A percentile compares a stretch with the other conserved stretches of the same genome.
phyloP scores from a whole-genome alignment of 2,888 invertebrate genomes.

The Autographa gamma region DNA sequence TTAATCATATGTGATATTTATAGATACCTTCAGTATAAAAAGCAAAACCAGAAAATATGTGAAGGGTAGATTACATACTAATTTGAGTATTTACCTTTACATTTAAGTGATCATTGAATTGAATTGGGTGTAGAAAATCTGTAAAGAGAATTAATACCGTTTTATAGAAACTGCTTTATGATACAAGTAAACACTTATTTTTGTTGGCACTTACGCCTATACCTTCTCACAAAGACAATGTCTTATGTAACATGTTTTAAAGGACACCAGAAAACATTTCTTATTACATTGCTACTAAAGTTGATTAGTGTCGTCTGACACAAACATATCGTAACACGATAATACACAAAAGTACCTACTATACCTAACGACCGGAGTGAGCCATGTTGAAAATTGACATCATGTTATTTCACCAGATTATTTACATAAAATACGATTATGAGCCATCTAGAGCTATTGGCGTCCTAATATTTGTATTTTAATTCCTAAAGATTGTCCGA shows the following conservation, averaged over 20 bases:
- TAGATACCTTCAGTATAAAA: background rate
- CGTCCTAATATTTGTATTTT: slow-evolving; percentile 22
- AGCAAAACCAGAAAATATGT: slow-evolving; percentile 26
- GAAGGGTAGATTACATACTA: slow-evolving; percentile 33
- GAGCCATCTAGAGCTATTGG: slow-evolving; percentile 21
- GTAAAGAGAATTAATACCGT: slow-evolving; percentile 45
- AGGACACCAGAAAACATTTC: slow-evolving; percentile 34
- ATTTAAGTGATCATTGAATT: slow-evolving; percentile 52
- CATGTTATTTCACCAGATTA: slow-evolving; percentile 62
- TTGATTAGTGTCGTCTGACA: slow-evolving; percentile 51
- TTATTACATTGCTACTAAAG: slow-evolving; percentile 39
- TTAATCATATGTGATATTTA: background rate
- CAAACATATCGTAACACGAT: slow-evolving; percentile 54
- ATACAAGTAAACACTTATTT: slow-evolving; percentile 49
- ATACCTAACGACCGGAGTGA: slow-evolving; percentile 68
- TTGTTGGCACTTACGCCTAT: slow-evolving; percentile 44
- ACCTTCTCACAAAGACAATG: slow-evolving; percentile 38
- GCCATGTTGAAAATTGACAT: slow-evolving; percentile 84
- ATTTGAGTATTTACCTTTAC: slow-evolving; percentile 50
- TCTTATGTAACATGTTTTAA: slow-evolving; percentile 53
- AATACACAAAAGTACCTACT: slow-evolving; percentile 62
- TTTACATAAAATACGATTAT: slow-evolving; percentile 38
- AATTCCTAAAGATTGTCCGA: slow-evolving; percentile 36
- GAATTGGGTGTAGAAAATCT: slow-evolving; percentile 49
- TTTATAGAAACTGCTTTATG: slow-evolving; percentile 29